Conservation (phyloP, 2,113 vertebrate genomes). For the Melanerpes aurifrons region DNA sequence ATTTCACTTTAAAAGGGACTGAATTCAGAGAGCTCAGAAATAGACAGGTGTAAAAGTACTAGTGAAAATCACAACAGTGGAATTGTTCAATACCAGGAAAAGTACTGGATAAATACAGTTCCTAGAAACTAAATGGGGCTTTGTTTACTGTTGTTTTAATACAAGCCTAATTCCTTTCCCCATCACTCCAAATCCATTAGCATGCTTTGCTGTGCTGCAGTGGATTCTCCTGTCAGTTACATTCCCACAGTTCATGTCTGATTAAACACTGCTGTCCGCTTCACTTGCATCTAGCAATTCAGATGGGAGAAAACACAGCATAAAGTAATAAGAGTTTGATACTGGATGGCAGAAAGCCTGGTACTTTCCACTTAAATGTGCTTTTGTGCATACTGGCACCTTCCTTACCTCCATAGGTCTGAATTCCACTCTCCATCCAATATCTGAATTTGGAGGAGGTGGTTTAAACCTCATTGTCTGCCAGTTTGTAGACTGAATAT, state of each 20-base stretch:
- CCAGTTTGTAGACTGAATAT: slow-evolving; percentile 98
- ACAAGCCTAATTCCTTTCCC: slow-evolving; percentile 33
- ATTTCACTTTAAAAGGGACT: background rate
- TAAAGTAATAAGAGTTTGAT: background rate
- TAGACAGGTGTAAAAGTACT: background rate
- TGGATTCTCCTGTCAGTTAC: slow-evolving; percentile 52
- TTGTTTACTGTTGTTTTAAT: slow-evolving; percentile 45
- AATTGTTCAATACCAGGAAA: slow-evolving; percentile 18
- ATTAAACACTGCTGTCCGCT: slow-evolving; percentile 49
- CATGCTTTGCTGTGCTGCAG: slow-evolving; percentile 1
- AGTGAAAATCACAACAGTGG: background rate
- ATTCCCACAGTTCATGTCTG: slow-evolving; percentile 49
- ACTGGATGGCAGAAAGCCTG: background rate
- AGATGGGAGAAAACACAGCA: slow-evolving; percentile 9
- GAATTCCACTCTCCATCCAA: slow-evolving; percentile 98
- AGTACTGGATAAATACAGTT: background rate
- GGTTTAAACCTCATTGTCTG: slow-evolving; percentile 99
- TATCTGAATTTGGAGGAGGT: slow-evolving; percentile 97
- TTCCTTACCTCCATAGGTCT: slow-evolving; percentile 94
- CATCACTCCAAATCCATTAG: slow-evolving; percentile 25
- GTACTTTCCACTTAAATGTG: slow-evolving; percentile 15
- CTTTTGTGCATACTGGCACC: background rate
- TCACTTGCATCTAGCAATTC: background rate
- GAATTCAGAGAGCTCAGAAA: background rate
- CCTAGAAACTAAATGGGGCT: background rate